Evolutionary conservation across 2,888 invertebrate genomes (phyloP).

Genomic region (Drosophila mimica): DNA sequence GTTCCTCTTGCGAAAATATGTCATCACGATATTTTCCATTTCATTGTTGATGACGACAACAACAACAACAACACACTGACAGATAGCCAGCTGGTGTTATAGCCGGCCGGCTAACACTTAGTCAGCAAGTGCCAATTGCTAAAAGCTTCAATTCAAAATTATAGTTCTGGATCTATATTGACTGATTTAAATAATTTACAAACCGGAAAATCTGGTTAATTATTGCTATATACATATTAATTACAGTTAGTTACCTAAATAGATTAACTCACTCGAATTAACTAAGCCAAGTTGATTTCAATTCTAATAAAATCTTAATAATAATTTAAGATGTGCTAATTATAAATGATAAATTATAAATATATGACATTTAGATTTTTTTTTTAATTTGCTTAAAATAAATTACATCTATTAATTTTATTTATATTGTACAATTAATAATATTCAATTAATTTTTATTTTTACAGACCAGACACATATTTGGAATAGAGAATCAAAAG

Average conservation of each 20-base stretch:
- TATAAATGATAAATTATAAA: neutral
- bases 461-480: slow-evolving; percentile 18
- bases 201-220: neutral
- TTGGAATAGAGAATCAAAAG: slow-evolving; percentile 20
- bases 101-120: slow-evolving; percentile 43
- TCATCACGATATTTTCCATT: slow-evolving; percentile 64
- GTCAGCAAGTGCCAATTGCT: slow-evolving; percentile 33
- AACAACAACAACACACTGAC: neutral
- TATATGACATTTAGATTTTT: neutral
- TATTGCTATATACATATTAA: neutral
- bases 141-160: slow-evolving; percentile 4
- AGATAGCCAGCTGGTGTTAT: slow-evolving; percentile 18
- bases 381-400: accelerated
- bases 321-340: neutral
- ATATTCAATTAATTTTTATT: neutral
- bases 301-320: neutral
- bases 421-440: neutral
- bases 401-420: neutral
- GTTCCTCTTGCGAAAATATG: slow-evolving; percentile 63
- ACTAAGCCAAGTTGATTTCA: neutral
- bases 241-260: neutral
- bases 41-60: slow-evolving; percentile 42
- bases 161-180: neutral
- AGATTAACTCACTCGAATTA: too few relatives aligned
- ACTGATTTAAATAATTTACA: neutral